Percentiles rank a stretch among this genome's conserved stretches.
Evolutionary conservation across 2,113 vertebrate genomes (phyloP).

Genomic region (Nematolebias whitei): DNA sequence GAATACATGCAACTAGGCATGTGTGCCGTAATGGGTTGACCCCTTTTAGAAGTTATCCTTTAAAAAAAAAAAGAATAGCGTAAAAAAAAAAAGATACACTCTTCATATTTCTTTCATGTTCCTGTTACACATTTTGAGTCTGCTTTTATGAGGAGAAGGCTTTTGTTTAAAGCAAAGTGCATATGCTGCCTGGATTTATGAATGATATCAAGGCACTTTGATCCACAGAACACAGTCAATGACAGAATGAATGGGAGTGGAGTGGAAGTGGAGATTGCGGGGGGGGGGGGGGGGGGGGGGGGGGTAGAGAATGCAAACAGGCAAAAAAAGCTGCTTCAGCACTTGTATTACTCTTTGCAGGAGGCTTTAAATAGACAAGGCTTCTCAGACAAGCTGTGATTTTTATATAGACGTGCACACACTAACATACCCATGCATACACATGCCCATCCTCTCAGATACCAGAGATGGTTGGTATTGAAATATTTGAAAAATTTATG

Average conservation of each 20-base stretch:
- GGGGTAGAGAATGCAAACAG: conserved; percentile 27
- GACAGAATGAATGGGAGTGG: conserved; percentile 51
- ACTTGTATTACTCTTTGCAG: conserved; percentile 51
- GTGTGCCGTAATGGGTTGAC: conserved; percentile 53
- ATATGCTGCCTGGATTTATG: conserved; percentile 45
- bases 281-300: conserved; percentile 1
- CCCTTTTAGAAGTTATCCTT: conserved; percentile 51
- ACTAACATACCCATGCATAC: conserved; percentile 21
- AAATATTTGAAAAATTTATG: conserved; percentile 72
- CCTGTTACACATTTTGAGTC: conserved; percentile 29
- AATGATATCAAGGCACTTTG: conserved; percentile 64
- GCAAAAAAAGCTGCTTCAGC: conserved; percentile 74
- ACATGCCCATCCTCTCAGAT: conserved; percentile 35
- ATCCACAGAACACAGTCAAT: conserved; percentile 26
- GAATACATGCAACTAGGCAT: conserved; percentile 26
- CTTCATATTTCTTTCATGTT: conserved; percentile 44
- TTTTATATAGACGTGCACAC: conserved; percentile 33
- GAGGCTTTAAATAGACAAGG: conserved; percentile 64
- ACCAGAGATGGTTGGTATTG: conserved; percentile 49
- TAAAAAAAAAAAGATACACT: conserved; percentile 54
- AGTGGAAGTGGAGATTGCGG: background rate
- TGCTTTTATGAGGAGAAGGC: conserved; percentile 35
- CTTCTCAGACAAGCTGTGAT: conserved; percentile 59
- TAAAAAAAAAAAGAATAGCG: conserved; percentile 39
- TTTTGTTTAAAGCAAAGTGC: conserved; percentile 53